Evolutionary conservation across 2,888 invertebrate genomes (phyloP).

Genomic region (Nematopogon swammerdamellus): DNA sequence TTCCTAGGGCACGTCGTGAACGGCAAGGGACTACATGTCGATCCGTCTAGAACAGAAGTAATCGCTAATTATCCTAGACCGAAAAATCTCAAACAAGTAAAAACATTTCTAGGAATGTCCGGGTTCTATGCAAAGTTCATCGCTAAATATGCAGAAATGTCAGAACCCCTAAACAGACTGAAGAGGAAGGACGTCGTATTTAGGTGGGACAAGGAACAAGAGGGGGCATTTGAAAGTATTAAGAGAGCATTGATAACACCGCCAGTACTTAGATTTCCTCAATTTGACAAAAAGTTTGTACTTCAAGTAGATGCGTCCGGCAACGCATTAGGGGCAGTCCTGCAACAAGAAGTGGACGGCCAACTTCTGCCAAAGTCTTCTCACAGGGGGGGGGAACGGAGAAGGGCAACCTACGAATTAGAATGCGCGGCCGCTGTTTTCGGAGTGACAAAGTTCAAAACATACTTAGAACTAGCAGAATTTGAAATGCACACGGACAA

Average conservation of each 20-base stretch:
- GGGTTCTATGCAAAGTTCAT: conserved; percentile 7
- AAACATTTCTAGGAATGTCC: conserved; percentile 6
- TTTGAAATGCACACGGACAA: conserved; percentile 6
- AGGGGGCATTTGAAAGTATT: not conserved
- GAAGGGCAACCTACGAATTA: conserved; percentile 2
- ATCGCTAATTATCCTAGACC: conserved; percentile 4
- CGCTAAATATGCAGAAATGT: conserved; percentile 3
- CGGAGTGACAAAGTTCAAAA: conserved; percentile 5
- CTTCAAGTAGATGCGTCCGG: conserved; percentile 5
- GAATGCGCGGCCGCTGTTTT: conserved; percentile 6
- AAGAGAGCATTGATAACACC: conserved; percentile 5
- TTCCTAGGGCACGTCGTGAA: conserved; percentile 1
- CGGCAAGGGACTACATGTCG: conserved; percentile 1
- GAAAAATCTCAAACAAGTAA: conserved; percentile 5
- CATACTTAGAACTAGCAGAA: conserved; percentile 3
- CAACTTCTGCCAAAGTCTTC: conserved; percentile 3
- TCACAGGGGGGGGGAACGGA: conserved; percentile 2
- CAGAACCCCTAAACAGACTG: conserved; percentile 4
- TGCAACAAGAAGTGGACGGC: conserved; percentile 6
- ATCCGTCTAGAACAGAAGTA: conserved; percentile 2
- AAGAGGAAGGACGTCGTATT: not conserved
- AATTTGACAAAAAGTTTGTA: conserved; percentile 4
- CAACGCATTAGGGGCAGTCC: conserved; percentile 2
- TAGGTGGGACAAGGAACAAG: not conserved
- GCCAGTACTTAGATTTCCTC: conserved; percentile 4